Evolutionary conservation across 2,113 vertebrate genomes (phyloP).

Genomic region (Isurus oxyrinchus): DNA sequence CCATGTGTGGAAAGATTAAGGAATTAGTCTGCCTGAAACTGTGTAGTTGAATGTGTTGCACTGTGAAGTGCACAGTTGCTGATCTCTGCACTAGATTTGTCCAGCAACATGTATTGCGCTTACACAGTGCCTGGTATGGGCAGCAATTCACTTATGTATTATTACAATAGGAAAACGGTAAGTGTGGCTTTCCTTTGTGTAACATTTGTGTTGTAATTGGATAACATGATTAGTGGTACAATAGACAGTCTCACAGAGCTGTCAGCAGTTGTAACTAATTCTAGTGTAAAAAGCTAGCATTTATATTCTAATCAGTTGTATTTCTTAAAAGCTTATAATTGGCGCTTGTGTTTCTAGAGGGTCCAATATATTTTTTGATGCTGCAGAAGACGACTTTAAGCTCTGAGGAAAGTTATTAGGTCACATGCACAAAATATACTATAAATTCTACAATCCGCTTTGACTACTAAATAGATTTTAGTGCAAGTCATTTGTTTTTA

Average conservation of each 20-base stretch:
- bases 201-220: slow-evolving; percentile 1
- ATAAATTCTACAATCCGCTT: background rate
- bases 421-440: background rate
- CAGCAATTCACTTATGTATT: slow-evolving; percentile 95
- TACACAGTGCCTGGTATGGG: slow-evolving; percentile 93
- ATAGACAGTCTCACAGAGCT: background rate
- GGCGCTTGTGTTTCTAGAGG: background rate
- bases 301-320: background rate
- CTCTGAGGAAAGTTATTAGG: background rate
- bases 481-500: background rate
- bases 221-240: background rate
- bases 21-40: slow-evolving; percentile 67
- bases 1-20: slow-evolving; percentile 75
- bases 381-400: background rate
- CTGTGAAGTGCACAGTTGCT: slow-evolving; percentile 57
- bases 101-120: slow-evolving; percentile 85
- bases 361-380: background rate
- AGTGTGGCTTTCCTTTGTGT: slow-evolving; percentile 51
- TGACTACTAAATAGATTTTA: slow-evolving; percentile 8
- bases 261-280: background rate
- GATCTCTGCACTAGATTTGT: slow-evolving; percentile 52
- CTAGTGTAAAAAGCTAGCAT: background rate
- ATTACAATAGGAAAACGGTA: slow-evolving; percentile 98
- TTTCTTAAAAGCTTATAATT: background rate
- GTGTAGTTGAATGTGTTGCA: slow-evolving; percentile 72